Conservation (phyloP, 1,140 invertebrate species). For the Aricia agestis region DNA sequence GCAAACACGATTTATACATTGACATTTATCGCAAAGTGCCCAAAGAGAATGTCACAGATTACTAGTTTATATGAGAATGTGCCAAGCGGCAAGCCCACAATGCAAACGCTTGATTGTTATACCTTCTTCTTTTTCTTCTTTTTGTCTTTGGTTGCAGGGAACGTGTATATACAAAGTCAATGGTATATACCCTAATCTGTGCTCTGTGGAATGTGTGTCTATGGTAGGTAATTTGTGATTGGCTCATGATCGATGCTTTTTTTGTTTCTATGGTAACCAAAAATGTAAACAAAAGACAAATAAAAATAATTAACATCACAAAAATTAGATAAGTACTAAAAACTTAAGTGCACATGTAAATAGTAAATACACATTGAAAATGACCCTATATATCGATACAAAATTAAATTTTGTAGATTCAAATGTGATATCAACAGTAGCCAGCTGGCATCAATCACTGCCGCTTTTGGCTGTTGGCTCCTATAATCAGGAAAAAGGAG, state of each 20-base stretch:
- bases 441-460: constrained; percentile 86
- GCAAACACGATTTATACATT: no score
- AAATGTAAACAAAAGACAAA: constrained; percentile 16
- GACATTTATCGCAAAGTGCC: no score
- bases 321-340: constrained; percentile 9
- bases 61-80: no score
- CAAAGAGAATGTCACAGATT: no score
- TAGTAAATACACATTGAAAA: constrained; percentile 61
- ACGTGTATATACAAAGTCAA: no score
- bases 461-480: constrained; percentile 90
- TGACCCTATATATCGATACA: constrained; percentile 87
- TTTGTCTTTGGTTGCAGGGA: no score
- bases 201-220: background rate
- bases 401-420: constrained; percentile 82
- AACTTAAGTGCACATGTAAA: background rate
- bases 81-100: no score
- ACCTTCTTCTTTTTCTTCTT: no score
- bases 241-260: background rate
- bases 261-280: constrained; percentile 22
- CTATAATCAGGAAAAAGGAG: constrained; percentile 91
- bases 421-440: constrained; percentile 84
- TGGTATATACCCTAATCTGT: no score
- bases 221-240: background rate
- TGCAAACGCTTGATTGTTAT: no score
- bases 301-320: background rate